Evolutionary conservation across 2,888 invertebrate genomes (phyloP), one percentile per base, ranked within the genome.

Genomic region (Plemyria rubiginata): DNA sequence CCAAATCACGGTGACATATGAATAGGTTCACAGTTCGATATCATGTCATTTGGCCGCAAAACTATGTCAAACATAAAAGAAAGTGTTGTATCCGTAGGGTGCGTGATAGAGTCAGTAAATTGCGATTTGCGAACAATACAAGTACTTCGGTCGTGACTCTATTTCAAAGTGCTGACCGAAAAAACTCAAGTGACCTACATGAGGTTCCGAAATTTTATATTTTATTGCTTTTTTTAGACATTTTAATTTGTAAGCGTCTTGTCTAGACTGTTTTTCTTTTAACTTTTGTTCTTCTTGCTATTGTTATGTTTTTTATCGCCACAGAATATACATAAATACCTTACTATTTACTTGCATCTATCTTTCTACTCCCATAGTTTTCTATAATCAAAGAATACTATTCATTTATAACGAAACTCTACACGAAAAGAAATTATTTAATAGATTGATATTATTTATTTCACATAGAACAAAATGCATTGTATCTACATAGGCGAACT

Each of bases 151-250:
- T 48, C n/a, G 65, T 67, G 64, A 66, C 66, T 60, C n/a, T 62
- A 59, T 57, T 67, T 59, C 53, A 58, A 65, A 58, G 58, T 57
- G 32, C 55, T 54, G n/a, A 36, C 36, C 15, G 61, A 60, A 60
- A 62, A 65, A 58, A 46, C 54, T 48, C 16, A 50, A 41, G 57
- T 66, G 67, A 66, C 67, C 69, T 59, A 68, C 64, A 54, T 62
- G 38, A 48, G 43, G 28, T 22, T 52, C 54, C 54, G 15, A 52
- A 12, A 32, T 29, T 58, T 54, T 50, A 29, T 65, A 54, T 58
- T 60, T 56, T 59, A 49, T 50, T 50, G 12, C 48, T 36, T 49
- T 65, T 54, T 60, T 49, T 22, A 22, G 32, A 11, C 36, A 28
- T 57, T 57, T 58, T 48, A 50, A 60, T 50, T 53, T 60, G 50